A percentile compares a stretch with the other conserved stretches of the same genome.
These are phyloP conservation scores for Pollimyrus isidori DNA, from an alignment of 2,113 vertebrate species.

Conservation along the genomic window DNA sequence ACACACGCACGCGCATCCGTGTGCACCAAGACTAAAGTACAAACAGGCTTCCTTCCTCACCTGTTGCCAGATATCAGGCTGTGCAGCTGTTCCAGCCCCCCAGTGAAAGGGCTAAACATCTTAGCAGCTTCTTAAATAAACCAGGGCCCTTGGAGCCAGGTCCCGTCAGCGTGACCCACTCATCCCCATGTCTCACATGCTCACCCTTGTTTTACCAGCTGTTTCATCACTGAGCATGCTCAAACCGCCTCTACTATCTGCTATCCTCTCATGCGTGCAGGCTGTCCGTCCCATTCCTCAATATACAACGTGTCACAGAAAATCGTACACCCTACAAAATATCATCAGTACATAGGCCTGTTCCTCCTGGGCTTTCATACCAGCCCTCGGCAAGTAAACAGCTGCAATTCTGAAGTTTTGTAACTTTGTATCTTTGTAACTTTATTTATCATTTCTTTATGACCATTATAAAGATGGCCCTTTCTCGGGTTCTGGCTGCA, in stretches of 20 bases:
- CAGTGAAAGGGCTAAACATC: slow-evolving; percentile 37
- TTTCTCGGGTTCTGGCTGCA: not conserved
- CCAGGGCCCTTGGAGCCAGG: slow-evolving; percentile 29
- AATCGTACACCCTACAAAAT: not conserved
- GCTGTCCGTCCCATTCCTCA: not conserved
- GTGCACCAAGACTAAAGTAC: not conserved
- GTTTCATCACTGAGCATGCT: not conserved
- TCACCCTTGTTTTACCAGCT: slow-evolving; percentile 33
- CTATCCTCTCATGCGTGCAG: not conserved
- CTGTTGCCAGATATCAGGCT: slow-evolving; percentile 20
- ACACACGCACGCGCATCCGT: not conserved
- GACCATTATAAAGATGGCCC: not conserved
- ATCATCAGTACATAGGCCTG: not conserved
- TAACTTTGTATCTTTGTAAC: not conserved
- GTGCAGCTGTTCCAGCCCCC: slow-evolving; percentile 51
- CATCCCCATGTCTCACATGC: slow-evolving; percentile 24
- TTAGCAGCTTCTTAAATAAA: slow-evolving; percentile 56
- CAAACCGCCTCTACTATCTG: not conserved
- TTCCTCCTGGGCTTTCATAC: not conserved
- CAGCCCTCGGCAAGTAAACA: not conserved
- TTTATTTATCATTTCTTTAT: not conserved
- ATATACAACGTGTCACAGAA: not conserved
- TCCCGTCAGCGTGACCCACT: slow-evolving; percentile 39
- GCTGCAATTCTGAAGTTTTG: not conserved
- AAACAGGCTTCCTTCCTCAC: not conserved